Percentiles rank a stretch among this genome's conserved stretches.
Evolutionary conservation across 2,888 invertebrate species (phyloP).

Genomic region (Antheraea yamamai): DNA sequence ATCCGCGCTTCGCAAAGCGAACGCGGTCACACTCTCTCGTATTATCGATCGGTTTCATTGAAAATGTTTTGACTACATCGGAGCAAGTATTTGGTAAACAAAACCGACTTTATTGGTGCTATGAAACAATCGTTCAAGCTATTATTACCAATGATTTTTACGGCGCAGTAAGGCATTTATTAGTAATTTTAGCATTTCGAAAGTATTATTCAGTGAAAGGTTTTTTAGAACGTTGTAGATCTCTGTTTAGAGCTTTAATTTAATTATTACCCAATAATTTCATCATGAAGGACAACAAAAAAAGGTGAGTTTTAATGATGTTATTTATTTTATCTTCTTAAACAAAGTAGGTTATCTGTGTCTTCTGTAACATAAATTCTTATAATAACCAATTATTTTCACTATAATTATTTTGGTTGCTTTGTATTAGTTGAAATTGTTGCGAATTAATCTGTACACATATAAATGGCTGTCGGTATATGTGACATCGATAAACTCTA

Average conservation of each 20-base stretch:
- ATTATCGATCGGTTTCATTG: constrained; percentile 55
- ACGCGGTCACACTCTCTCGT: constrained; percentile 32
- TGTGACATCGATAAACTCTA: too few relatives aligned
- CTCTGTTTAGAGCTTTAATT: constrained; percentile 21
- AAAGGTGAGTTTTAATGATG: constrained; percentile 47
- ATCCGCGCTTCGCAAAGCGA: constrained; percentile 37
- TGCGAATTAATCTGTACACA: too few relatives aligned
- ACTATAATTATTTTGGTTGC: neutral
- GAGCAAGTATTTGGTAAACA: constrained; percentile 38
- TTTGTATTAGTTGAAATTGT: too few relatives aligned
- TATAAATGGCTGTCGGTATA: too few relatives aligned
- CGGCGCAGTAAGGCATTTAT: neutral
- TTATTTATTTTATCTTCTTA: neutral
- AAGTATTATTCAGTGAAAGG: constrained; percentile 40
- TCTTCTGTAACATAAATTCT: neutral
- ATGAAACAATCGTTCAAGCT: neutral
- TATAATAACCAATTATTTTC: neutral
- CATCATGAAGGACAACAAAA: constrained; percentile 61
- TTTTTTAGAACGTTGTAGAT: constrained; percentile 23
- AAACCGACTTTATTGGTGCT: constrained; percentile 33
- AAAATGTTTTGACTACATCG: constrained; percentile 51
- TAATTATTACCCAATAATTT: constrained; percentile 29
- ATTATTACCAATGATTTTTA: neutral
- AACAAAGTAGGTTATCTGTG: neutral
- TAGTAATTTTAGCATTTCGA: neutral